Evolutionary conservation across 2,113 vertebrate species (phyloP), one percentile per base, ranked within the genome.

Genomic region (Scophthalmus maximus): DNA sequence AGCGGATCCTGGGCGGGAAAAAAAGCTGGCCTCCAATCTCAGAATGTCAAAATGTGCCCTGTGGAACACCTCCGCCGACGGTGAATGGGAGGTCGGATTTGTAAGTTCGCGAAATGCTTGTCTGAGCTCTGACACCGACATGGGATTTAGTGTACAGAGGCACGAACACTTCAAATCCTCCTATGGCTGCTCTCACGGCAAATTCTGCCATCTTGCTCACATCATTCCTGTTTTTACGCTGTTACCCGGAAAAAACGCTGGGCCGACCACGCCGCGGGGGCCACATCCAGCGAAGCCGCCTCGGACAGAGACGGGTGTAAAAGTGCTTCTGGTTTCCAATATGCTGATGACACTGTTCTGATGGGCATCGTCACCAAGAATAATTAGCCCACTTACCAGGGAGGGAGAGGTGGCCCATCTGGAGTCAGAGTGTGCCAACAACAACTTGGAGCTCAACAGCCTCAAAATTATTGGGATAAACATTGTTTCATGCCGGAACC

Each of bases 391-490:
- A 74, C 84, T 87, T 29, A 83, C 34, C 17, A n/a, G 44, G 71
- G 44, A 55, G 47, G 78, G 65, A 42, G 80, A 83, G 71, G 68
- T 73, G 63, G 75, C 76, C 76, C 80, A 88, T 87, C 81, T 89
- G 86, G 82, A 90, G 64, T 42, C 36, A 38, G 44, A 1, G 50
- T 57, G 75, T 76, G 80, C 84, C 78, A 73, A 73, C 40, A 79
- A 75, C 70, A 73, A 88, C 85, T 82, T 61, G 63, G 74, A 85
- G 74, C 68, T 51, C 56, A 44, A 68, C 73, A 55, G 75, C 68
- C 73, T 79, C 51, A 70, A 51, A 84, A 80, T 74, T 20, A 89
- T 65, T 60, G 67, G 84, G 78, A 79, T 75, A 84, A 84, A 87
- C 70, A 76, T 80, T 84, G 62, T 80, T 88, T 87, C 74, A 62